Conservation (phyloP, 2,888 invertebrate species). For the Rotaria magnacalcarata region DNA sequence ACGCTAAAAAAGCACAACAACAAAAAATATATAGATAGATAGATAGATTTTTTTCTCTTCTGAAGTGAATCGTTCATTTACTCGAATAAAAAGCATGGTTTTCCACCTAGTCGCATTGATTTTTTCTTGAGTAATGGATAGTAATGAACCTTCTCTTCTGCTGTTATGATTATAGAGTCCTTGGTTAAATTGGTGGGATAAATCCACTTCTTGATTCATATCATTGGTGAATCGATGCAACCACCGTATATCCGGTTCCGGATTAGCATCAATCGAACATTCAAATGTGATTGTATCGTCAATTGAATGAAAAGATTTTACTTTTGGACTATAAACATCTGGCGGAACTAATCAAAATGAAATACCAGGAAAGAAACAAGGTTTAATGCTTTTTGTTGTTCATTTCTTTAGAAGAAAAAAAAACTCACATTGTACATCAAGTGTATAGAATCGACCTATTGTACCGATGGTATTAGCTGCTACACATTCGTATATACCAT, state of each 20-base stretch:
- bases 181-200: neutral
- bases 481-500: conserved; percentile 17
- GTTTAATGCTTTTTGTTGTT: neutral
- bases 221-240: neutral
- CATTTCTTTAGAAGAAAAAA: neutral
- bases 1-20: neutral
- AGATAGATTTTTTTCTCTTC: neutral
- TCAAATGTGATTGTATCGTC: conserved; percentile 21
- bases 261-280: conserved; percentile 33
- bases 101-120: conserved; percentile 18
- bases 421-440: conserved; percentile 31
- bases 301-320: neutral
- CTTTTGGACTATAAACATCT: neutral
- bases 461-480: neutral
- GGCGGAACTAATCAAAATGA: neutral
- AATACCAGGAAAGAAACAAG: no score
- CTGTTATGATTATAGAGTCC: neutral
- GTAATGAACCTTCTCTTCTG: neutral
- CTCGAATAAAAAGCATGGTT: neutral
- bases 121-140: conserved; percentile 14
- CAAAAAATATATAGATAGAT: no score
- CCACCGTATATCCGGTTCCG: conserved; percentile 30
- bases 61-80: neutral
- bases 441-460: conserved; percentile 3
- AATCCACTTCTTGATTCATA: conserved; percentile 1